Conservation (phyloP, 53 echinoderm and acorn worm species). For the Paelopatides confundens region DNA sequence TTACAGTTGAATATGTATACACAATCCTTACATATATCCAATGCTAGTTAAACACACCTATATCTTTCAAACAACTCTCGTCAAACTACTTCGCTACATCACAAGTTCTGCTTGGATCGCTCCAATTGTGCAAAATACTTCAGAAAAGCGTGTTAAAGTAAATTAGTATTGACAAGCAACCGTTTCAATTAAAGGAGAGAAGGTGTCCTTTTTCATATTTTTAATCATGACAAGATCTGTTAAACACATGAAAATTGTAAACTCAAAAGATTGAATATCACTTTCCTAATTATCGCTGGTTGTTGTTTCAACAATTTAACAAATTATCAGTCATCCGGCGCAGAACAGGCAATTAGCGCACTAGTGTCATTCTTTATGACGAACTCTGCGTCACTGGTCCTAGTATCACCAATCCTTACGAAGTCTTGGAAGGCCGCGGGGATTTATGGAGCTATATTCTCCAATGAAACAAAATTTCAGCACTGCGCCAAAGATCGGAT, state of each 20-base stretch:
- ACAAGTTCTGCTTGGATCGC: neutral
- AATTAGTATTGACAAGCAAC: slow-evolving; percentile 30
- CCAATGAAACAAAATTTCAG: slow-evolving; percentile 30
- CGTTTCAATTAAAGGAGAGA: slow-evolving; percentile 9
- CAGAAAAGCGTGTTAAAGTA: slow-evolving; percentile 9
- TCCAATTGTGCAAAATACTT: neutral
- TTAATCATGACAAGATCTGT: slow-evolving; percentile 43
- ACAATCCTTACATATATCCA: neutral
- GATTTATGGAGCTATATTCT: slow-evolving; percentile 26
- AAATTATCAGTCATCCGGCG: slow-evolving; percentile 31
- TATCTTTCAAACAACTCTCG: neutral
- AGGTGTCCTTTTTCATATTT: slow-evolving; percentile 25
- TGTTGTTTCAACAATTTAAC: slow-evolving; percentile 43
- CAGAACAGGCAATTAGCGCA: slow-evolving; percentile 24
- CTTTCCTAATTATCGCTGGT: slow-evolving; percentile 29
- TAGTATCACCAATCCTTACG: neutral
- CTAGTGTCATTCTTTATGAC: slow-evolving; percentile 4
- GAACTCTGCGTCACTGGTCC: slow-evolving; percentile 30
- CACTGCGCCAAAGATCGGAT: slow-evolving; percentile 30
- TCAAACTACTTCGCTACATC: neutral
- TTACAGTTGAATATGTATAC: neutral
- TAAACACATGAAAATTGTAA: slow-evolving; percentile 43
- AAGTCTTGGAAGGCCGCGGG: slow-evolving; percentile 13
- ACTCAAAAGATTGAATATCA: slow-evolving; percentile 37
- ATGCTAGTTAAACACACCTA: neutral